phyloP scores from a whole-genome alignment of 2,113 vertebrate genomes.

The Coptodon rendalli region DNA sequence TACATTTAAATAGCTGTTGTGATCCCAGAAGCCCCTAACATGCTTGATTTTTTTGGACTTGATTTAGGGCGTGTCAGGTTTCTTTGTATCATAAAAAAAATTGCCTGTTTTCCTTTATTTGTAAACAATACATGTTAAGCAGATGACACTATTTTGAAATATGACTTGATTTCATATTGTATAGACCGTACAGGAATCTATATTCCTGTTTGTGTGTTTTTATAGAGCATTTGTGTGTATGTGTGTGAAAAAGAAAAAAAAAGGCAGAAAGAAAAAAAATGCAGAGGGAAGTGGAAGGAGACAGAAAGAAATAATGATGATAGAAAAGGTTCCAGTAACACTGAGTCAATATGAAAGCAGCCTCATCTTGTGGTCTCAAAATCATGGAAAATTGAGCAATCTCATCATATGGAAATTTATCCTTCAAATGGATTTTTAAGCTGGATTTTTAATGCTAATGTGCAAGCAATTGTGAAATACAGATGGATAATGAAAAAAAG shows the following conservation, averaged over 20 bases:
- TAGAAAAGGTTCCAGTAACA: slow-evolving; percentile 43
- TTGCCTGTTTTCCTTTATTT: slow-evolving; percentile 72
- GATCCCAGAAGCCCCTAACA: slow-evolving; percentile 58
- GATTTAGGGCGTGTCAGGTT: slow-evolving; percentile 63
- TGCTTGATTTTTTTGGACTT: slow-evolving; percentile 64
- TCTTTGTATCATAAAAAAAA: slow-evolving; percentile 66
- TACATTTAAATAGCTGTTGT: slow-evolving; percentile 58
- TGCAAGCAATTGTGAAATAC: slow-evolving; percentile 27
- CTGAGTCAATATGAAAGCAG: slow-evolving; percentile 49
- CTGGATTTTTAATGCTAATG: slow-evolving; percentile 24
- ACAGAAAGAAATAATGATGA: slow-evolving; percentile 24
- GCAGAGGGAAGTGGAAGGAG: neutral
- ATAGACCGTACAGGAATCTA: slow-evolving; percentile 64
- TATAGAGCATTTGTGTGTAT: slow-evolving; percentile 62
- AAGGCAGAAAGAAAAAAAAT: neutral
- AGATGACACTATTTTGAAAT: slow-evolving; percentile 75
- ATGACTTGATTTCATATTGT: slow-evolving; percentile 74
- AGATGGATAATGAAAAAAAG: slow-evolving; percentile 18
- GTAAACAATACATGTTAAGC: slow-evolving; percentile 69
- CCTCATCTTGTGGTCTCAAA: slow-evolving; percentile 55
- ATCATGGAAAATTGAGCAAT: slow-evolving; percentile 47
- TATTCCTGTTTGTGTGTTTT: slow-evolving; percentile 70
- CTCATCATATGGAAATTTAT: slow-evolving; percentile 36
- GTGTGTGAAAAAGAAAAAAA: slow-evolving; percentile 22
- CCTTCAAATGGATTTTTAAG: slow-evolving; percentile 33